phyloP scores from a whole-genome alignment of 2,888 invertebrate genomes.

The Magallana nippona region DNA sequence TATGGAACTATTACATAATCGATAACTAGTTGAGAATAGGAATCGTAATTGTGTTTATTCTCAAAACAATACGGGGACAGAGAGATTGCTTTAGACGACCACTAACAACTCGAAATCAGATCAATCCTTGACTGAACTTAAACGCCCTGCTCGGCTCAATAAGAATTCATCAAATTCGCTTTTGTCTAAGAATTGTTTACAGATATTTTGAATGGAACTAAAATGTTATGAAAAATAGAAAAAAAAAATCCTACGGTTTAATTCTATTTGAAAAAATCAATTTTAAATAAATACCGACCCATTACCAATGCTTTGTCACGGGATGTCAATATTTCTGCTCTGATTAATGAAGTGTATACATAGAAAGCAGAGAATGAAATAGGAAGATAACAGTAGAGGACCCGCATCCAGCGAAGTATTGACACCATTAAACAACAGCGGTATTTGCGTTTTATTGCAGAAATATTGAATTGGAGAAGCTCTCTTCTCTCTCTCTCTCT shows the following conservation, averaged over 20 bases:
- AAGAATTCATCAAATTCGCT: not conserved
- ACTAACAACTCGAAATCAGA: not conserved
- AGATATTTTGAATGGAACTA: not conserved
- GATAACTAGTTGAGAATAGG: constrained; percentile 2
- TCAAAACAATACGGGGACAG: not conserved
- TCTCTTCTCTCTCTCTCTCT: not conserved
- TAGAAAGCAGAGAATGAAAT: no score
- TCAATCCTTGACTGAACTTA: not conserved
- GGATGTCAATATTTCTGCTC: no score
- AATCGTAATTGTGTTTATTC: constrained; percentile 22
- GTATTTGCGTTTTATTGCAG: constrained; percentile 13
- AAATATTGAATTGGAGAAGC: not conserved
- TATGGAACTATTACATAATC: constrained; percentile 17
- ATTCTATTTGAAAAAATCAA: no score
- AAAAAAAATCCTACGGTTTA: not conserved
- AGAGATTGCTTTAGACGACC: not conserved
- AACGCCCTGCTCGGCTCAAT: not conserved
- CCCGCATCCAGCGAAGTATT: not conserved
- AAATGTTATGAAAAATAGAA: constrained; percentile 10
- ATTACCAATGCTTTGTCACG: not conserved
- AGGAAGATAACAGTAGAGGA: no score
- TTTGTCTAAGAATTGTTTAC: no score
- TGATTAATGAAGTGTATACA: no score
- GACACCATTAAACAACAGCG: not conserved
- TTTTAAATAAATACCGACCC: not conserved